Evolutionary conservation across 2,888 invertebrate genomes (phyloP), one percentile per base, ranked within the genome.

Genomic region (Thecocarcelia acutangulata): DNA sequence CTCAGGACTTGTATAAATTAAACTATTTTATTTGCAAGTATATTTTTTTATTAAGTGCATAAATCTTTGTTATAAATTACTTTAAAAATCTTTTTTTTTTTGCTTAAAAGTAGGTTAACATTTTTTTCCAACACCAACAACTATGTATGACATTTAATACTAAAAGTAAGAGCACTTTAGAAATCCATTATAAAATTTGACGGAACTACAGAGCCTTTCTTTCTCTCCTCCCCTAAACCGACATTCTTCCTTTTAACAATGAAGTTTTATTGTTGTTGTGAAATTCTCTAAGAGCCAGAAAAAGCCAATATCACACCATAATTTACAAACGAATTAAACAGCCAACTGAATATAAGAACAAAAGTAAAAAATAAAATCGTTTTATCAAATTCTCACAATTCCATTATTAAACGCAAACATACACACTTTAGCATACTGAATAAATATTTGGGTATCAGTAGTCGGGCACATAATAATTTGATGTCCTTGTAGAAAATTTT

Each of bases 331-430:
- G 68, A 68, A 46, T 50, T 19, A 50, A 56, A 58, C 73, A 76
- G 50, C 73, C 68, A 50, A 72, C 28, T 66, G 13, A 40, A 66
- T 13, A 64, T 33, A 8, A 33, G n/a, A n/a, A n/a, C n/a, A n/a
- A n/a, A 8, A 8, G 9, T 6, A 3, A 50, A 24, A 11, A 50
- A 56, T 12, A 46, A 73, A 56, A 73, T 64, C 28, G 40, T 64
- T 81, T 73, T 37, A 74, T 52, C 54, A 73, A 63, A 69, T 73
- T 58, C 33, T 70, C 33, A 50, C 56, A 70, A 70, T 48, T n/a
- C 56, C 42, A 58, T 74, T 48, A 42, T 42, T 19, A 12, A 40
- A 11, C 12, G 5, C 15, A 48, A 4, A 19, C 28, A 64, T 6
- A 28, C 8, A 46, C 28, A 50, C 15, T 3, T 24, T 24, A 24